Conservation (phyloP, 2,797 vertebrate species). For the Apogon talboti region DNA sequence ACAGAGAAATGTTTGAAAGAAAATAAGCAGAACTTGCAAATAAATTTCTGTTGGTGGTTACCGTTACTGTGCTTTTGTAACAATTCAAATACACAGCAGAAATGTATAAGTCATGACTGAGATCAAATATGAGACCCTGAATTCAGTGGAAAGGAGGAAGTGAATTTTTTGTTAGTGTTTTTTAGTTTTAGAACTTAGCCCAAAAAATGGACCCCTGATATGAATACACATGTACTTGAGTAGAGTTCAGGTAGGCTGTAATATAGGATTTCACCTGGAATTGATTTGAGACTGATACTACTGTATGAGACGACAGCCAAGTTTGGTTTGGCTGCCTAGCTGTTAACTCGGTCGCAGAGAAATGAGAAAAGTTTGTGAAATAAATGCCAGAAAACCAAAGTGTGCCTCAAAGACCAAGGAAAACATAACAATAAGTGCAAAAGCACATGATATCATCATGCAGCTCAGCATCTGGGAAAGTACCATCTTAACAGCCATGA, state of each 20-base stretch:
- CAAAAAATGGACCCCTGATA: neutral
- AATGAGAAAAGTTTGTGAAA: slow-evolving; percentile 74
- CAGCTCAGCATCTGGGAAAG: slow-evolving; percentile 78
- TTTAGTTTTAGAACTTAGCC: neutral
- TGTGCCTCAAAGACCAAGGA: slow-evolving; percentile 71
- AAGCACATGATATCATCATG: slow-evolving; percentile 78
- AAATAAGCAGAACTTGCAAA: slow-evolving; percentile 49
- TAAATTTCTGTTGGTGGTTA: slow-evolving; percentile 45
- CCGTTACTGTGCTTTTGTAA: slow-evolving; percentile 40
- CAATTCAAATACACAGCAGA: slow-evolving; percentile 23
- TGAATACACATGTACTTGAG: slow-evolving; percentile 2
- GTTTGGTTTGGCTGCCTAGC: slow-evolving; percentile 74
- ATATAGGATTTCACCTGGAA: slow-evolving; percentile 63
- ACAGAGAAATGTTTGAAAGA: slow-evolving; percentile 39
- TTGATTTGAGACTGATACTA: slow-evolving; percentile 65
- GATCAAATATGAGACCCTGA: slow-evolving; percentile 32
- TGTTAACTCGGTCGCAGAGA: slow-evolving; percentile 65
- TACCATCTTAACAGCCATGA: slow-evolving; percentile 58
- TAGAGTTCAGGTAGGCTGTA: slow-evolving; percentile 61
- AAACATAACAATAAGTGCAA: slow-evolving; percentile 79
- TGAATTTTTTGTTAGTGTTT: neutral
- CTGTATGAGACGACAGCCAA: slow-evolving; percentile 49
- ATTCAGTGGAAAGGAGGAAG: slow-evolving; percentile 28
- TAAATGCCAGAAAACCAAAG: slow-evolving; percentile 74
- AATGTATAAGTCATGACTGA: slow-evolving; percentile 32